These are phyloP conservation scores for Protobothrops mucrosquamatus DNA, from an alignment of 2,113 vertebrate species.

Conservation along the genomic window DNA sequence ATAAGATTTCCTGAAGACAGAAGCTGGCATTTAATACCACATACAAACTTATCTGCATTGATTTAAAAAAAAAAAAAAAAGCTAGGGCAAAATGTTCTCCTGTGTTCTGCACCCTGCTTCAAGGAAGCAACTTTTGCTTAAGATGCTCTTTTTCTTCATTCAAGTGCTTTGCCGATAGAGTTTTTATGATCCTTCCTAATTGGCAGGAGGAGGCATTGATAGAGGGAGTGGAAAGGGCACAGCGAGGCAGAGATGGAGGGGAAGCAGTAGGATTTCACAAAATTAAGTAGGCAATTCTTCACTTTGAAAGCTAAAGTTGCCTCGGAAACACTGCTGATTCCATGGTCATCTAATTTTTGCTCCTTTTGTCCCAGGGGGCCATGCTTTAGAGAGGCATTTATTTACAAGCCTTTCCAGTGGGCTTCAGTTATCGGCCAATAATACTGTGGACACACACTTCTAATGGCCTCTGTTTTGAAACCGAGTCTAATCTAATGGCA, in stretches of 20 bases:
- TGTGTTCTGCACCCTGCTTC: background rate
- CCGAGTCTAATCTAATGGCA: constrained; percentile 79
- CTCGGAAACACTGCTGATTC: constrained; percentile 67
- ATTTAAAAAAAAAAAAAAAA: background rate
- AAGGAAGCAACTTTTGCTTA: constrained; percentile 39
- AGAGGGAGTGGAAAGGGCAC: background rate
- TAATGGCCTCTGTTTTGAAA: constrained; percentile 78
- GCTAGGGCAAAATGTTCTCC: background rate
- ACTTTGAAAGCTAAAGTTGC: constrained; percentile 68
- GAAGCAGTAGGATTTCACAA: constrained; percentile 64
- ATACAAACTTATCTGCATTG: background rate
- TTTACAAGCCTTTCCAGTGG: constrained; percentile 72
- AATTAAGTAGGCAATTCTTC: constrained; percentile 63
- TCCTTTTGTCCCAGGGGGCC: constrained; percentile 64
- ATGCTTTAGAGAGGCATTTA: constrained; percentile 72
- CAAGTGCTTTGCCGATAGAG: constrained; percentile 37
- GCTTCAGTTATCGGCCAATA: constrained; percentile 71
- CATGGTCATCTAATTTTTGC: constrained; percentile 70
- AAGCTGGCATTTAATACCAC: background rate
- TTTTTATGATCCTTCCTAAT: constrained; percentile 55
- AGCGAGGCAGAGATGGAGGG: background rate
- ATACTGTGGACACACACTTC: constrained; percentile 73
- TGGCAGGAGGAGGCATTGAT: constrained; percentile 42
- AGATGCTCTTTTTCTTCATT: constrained; percentile 51
- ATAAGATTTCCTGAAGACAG: background rate